Conservation (phyloP, 2,888 invertebrate species). For the Euplexia lucipara region DNA sequence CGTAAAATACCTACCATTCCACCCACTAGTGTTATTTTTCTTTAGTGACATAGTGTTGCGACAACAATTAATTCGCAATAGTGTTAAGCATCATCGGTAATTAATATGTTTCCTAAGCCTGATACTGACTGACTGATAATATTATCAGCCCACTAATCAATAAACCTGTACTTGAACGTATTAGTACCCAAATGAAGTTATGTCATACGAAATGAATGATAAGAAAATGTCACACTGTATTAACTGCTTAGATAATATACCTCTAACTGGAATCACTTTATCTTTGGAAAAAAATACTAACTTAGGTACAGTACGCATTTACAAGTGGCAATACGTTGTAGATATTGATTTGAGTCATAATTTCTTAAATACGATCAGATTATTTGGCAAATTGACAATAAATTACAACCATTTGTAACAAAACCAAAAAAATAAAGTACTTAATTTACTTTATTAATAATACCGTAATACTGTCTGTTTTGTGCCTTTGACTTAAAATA, state of each 20-base stretch:
- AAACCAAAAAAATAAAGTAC: no score
- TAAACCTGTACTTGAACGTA: constrained; percentile 26
- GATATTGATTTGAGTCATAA: not conserved
- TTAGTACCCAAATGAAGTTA: constrained; percentile 14
- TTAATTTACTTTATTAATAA: no score
- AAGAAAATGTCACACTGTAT: not conserved
- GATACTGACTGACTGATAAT: not conserved
- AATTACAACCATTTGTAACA: no score
- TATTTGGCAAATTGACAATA: not conserved
- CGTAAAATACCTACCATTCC: no score
- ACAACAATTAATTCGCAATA: not conserved
- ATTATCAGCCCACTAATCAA: constrained; percentile 13
- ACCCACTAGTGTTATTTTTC: not conserved
- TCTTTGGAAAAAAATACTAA: constrained; percentile 14
- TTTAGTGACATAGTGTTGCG: not conserved
- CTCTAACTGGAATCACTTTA: not conserved
- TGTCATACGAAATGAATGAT: constrained; percentile 26
- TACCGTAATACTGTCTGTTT: no score
- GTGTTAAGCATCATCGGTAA: constrained; percentile 1
- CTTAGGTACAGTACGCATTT: no score
- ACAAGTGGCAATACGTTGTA: constrained; percentile 4
- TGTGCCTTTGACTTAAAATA: no score
- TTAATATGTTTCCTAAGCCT: not conserved
- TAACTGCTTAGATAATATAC: no score
- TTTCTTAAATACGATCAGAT: constrained; percentile 11